These are phyloP conservation scores for Micromussa lordhowensis DNA, from an alignment of 92 coral and sea anemone species.

Conservation along the genomic window DNA sequence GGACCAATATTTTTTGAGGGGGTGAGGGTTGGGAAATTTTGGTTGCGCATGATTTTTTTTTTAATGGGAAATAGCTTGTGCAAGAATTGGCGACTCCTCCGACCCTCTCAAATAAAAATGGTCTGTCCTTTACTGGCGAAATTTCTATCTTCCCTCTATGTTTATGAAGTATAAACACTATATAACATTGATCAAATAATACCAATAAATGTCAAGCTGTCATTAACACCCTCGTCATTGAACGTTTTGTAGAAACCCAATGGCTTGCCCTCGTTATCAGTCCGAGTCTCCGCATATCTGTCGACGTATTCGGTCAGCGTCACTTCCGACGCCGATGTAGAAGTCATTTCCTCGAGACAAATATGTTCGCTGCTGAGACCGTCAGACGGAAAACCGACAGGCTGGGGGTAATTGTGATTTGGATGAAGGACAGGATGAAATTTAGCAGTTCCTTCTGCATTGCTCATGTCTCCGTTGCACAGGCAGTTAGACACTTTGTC, in stretches of 20 bases:
- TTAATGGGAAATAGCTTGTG: no score
- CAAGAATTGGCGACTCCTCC: no score
- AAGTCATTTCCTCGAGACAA: conserved; percentile 61
- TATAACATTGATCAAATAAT: conserved; percentile 54
- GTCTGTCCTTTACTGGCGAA: neutral
- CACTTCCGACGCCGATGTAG: conserved; percentile 58
- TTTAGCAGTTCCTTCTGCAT: conserved; percentile 2
- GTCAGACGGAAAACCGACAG: conserved; percentile 6
- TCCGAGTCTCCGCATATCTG: conserved; percentile 8
- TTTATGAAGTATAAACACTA: neutral
- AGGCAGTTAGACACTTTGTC: conserved; percentile 20
- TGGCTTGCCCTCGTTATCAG: conserved; percentile 4
- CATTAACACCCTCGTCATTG: conserved; percentile 44
- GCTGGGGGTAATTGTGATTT: neutral
- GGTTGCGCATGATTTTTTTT: no score
- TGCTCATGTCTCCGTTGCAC: conserved; percentile 11
- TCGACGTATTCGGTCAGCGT: conserved; percentile 25
- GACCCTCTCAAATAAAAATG: no score
- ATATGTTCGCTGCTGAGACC: conserved; percentile 50
- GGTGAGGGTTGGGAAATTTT: no score
- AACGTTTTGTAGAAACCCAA: conserved; percentile 25
- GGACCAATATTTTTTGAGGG: no score
- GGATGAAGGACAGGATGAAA: conserved; percentile 3
- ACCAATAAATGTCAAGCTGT: conserved; percentile 90
- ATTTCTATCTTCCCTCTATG: neutral